These are phyloP conservation scores for Anhinga anhinga DNA, from an alignment of 2,113 vertebrate species.

Conservation along the genomic window DNA sequence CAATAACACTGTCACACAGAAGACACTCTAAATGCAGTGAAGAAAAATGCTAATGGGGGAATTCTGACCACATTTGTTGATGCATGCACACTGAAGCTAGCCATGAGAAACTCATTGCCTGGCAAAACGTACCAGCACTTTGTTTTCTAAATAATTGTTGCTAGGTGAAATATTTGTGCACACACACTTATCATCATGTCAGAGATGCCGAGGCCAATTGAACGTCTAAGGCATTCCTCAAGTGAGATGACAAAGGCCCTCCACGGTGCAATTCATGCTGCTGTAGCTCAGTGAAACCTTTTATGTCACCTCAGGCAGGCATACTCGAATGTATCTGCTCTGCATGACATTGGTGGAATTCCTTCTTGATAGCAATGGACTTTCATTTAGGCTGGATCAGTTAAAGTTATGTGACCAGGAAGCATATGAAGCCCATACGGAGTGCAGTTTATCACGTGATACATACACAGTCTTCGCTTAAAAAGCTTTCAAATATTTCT, in stretches of 20 bases:
- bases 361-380: slow-evolving; percentile 2
- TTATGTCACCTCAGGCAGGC: not conserved
- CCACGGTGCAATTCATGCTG: rapidly evolving
- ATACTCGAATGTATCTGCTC: not conserved
- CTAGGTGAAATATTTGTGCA: not conserved
- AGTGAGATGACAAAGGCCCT: not conserved
- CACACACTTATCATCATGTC: not conserved
- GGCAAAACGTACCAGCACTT: not conserved
- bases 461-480: not conserved
- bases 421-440: not conserved
- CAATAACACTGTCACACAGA: not conserved
- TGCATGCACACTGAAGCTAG: not conserved
- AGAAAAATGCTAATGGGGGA: not conserved
- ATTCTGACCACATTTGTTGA: not conserved
- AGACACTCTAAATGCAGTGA: not conserved
- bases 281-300: not conserved
- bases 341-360: slow-evolving; percentile 21
- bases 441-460: not conserved
- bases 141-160: not conserved
- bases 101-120: not conserved
- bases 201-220: slow-evolving; percentile 1
- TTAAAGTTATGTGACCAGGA: not conserved
- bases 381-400: not conserved
- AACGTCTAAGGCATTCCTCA: not conserved
- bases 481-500: not conserved